Evolutionary conservation across 1,140 invertebrate species (phyloP).

Genomic region (Eupristina koningsbergeri): DNA sequence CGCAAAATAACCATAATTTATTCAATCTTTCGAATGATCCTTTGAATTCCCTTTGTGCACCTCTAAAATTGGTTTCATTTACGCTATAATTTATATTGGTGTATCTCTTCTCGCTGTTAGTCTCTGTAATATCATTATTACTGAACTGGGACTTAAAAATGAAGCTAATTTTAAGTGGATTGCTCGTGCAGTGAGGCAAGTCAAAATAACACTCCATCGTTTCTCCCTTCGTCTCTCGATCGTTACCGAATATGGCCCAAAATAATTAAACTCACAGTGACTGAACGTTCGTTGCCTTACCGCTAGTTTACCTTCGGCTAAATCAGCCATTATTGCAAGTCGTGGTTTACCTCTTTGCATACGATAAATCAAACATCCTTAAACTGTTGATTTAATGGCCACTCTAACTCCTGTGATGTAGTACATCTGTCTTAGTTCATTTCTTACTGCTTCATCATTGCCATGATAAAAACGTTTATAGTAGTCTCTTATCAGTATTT

Average conservation of each 20-base stretch:
- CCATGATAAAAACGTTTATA: not conserved
- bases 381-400: not conserved
- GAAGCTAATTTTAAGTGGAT: conserved; percentile 56
- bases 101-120: conserved; percentile 55
- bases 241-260: not conserved
- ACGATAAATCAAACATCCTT: not conserved
- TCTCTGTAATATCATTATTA: conserved; percentile 54
- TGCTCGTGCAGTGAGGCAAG: conserved; percentile 53
- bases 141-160: conserved; percentile 51
- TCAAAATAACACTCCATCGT: conserved; percentile 61
- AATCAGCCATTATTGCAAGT: not conserved
- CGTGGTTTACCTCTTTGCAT: not conserved
- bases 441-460: not conserved
- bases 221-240: conserved; percentile 57
- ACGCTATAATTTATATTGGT: conserved; percentile 52
- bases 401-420: not conserved
- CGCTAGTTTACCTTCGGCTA: not conserved
- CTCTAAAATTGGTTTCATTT: conserved; percentile 60
- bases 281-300: not conserved
- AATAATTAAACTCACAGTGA: conserved; percentile 1
- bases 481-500: not conserved
- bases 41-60: conserved; percentile 54
- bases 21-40: conserved; percentile 46
- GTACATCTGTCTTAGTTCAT: not conserved
- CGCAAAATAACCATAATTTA: conserved; percentile 7